Evolutionary conservation across 2,888 invertebrate genomes (phyloP).

Genomic region (Tiphia femorata): DNA sequence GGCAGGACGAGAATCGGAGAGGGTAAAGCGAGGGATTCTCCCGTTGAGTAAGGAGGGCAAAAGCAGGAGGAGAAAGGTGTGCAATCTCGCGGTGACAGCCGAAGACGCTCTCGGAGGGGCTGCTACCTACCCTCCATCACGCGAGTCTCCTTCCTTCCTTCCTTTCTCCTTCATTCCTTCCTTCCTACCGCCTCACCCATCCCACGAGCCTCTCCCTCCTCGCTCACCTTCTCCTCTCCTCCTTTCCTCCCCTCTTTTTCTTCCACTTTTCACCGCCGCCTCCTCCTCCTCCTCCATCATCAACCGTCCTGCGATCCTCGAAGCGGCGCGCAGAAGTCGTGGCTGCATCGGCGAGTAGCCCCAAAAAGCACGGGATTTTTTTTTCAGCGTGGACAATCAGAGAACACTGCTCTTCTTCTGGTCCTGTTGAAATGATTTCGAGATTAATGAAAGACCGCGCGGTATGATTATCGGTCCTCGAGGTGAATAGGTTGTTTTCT

Average conservation of each 20-base stretch:
- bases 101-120: conserved; percentile 1
- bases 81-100: conserved; percentile 34
- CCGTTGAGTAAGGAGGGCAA: conserved; percentile 26
- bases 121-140: background rate
- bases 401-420: too few species aligned
- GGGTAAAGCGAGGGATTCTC: conserved; percentile 3
- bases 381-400: too few species aligned
- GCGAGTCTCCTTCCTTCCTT: background rate
- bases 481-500: too few species aligned
- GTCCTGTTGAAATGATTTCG: too few species aligned
- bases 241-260: background rate
- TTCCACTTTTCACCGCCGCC: background rate
- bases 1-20: conserved; percentile 9
- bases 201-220: conserved; percentile 39
- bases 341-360: too few species aligned
- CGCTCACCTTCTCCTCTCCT: background rate
- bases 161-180: background rate
- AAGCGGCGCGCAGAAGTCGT: background rate
- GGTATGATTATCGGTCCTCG: too few species aligned
- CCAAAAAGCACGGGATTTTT: too few species aligned
- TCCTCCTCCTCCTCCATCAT: background rate
- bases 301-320: too few species aligned
- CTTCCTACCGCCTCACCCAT: conserved; percentile 45
- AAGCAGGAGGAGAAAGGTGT: conserved; percentile 20
- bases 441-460: too few species aligned